Percentiles rank a stretch among this genome's conserved stretches.
Conservation (phyloP, 2,113 vertebrate genomes). For the Jaculus jaculus region DNA sequence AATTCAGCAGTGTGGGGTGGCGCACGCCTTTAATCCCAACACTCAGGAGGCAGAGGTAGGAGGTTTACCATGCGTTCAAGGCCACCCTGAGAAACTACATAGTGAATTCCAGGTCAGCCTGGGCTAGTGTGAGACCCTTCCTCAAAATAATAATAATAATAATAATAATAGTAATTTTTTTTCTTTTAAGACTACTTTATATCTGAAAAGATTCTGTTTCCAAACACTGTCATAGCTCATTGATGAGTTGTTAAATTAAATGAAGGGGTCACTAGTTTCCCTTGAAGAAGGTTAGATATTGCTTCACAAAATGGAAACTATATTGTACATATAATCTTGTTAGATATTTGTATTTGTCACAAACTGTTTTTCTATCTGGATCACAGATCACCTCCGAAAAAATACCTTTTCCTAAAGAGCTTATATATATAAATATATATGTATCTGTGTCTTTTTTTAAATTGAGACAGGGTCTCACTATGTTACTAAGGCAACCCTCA, state of each 20-base stretch:
- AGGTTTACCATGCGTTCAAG: no score
- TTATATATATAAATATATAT: not conserved
- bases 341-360: not conserved
- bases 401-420: not conserved
- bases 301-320: constrained; percentile 27
- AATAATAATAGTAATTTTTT: no score
- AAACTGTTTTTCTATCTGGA: constrained; percentile 7
- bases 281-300: not conserved
- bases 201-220: constrained; percentile 40
- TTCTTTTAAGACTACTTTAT: not conserved
- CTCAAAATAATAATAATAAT: no score
- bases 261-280: not conserved
- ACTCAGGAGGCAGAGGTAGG: no score
- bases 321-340: not conserved
- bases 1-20: no score
- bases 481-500: not conserved
- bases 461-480: not conserved
- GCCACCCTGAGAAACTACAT: no score
- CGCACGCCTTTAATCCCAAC: no score
- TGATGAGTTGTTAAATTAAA: constrained; percentile 22
- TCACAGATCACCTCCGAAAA: not conserved
- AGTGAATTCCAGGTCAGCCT: no score
- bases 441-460: no score
- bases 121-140: no score
- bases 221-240: constrained; percentile 13